Conservation (phyloP, 2,888 invertebrate species). For the Azorinus chamasolen region DNA sequence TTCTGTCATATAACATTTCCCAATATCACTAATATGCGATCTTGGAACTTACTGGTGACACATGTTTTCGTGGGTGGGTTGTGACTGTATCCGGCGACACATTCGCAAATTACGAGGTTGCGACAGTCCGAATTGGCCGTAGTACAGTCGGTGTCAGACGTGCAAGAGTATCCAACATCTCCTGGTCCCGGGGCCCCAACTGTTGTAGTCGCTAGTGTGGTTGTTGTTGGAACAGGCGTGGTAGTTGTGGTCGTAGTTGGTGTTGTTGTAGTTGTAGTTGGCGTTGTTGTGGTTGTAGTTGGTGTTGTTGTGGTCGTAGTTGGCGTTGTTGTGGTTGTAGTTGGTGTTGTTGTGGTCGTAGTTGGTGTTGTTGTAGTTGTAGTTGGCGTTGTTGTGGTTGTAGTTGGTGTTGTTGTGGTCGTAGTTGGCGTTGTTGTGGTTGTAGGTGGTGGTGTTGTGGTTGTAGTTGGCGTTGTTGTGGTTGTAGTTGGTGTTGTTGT, state of each 20-base stretch:
- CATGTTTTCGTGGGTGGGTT: constrained; percentile 20
- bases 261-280: neutral
- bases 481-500: too few relatives aligned
- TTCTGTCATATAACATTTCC: too few relatives aligned
- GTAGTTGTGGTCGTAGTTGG: constrained; percentile 6
- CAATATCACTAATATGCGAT: too few relatives aligned
- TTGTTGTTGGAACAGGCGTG: constrained; percentile 8
- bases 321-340: constrained; percentile 8
- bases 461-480: too few relatives aligned
- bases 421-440: too few relatives aligned
- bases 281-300: constrained; percentile 4
- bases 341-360: neutral
- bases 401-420: neutral
- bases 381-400: constrained; percentile 5
- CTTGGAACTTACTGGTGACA: constrained; percentile 38
- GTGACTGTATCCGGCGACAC: constrained; percentile 46
- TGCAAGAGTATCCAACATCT: constrained; percentile 26
- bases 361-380: constrained; percentile 19
- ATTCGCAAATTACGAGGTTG: constrained; percentile 35
- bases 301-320: neutral
- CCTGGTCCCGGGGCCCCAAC: constrained; percentile 12
- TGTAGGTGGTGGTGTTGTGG: too few relatives aligned
- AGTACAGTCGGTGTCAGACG: constrained; percentile 12
- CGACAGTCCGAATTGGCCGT: constrained; percentile 28
- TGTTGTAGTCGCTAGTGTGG: constrained; percentile 3